Evolutionary conservation across 2,113 vertebrate genomes (phyloP), one percentile per base, ranked within the genome.

Genomic region (Serinus canaria): DNA sequence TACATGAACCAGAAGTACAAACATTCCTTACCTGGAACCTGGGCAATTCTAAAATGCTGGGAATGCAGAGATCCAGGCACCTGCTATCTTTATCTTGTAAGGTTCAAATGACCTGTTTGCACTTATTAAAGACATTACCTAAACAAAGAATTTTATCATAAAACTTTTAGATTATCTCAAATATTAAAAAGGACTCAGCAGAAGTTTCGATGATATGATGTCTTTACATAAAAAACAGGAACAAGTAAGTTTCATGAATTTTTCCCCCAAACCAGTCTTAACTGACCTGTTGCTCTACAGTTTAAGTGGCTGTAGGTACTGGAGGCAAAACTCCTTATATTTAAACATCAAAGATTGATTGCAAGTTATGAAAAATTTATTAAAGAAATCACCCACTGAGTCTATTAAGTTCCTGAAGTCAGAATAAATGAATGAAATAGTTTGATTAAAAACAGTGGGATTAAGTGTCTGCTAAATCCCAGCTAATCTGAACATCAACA

Each of bases 51-150:
- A 50, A 74, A 70, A 52, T 7, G 23, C 35, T 80, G 44, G 50
- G 55, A 80, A 58, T 14, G 39, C 56, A 44, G 44, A 74, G 41
- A 68, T 44, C 7, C 25, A 59, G 56, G 13, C 49, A 19, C 39
- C 31, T 53, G 22, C 68, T 28, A 0, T 37, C 25, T 44, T 5
- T 27, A 0, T 37, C 25, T 41, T 5, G 1, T 10, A 49, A 73
- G 14, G 27, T 44, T 28, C 35, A 70, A 43, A 63, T 24, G 4
- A 47, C 23, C 44, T 33, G 17, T 39, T 14, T 62, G 47, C 28
- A 55, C 33, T 49, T 43, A 37, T 2, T 56, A 80, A 77, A 63
- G 15, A 69, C 33, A 68, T 37, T 8, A 59, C 13, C 41, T 69
- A 77, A 83, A 44, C 4, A 33, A 60, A 44, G 16, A 55, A 20